Evolutionary conservation across 1,140 invertebrate species (phyloP), one percentile per base, ranked within the genome.

Genomic region (Hycleus cichorii): DNA sequence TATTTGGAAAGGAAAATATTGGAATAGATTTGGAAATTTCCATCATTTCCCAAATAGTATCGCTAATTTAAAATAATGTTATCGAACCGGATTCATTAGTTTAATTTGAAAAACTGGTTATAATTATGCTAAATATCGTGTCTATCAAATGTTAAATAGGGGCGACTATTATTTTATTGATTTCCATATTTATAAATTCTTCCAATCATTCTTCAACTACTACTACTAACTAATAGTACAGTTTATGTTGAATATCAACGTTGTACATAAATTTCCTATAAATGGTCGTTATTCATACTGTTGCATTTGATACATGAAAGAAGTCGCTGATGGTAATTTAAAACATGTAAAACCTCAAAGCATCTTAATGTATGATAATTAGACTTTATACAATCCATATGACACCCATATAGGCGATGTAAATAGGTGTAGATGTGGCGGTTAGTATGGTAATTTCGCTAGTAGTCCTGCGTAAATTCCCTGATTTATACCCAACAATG

Each of bases 361-460:
- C 49, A 49, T 53, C 57, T 39, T 59, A 59, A 62, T 56, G 60
- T 55, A 59, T 63, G 57, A 39, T 63, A 59, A 63, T 59, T 63
- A 59, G 47, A 59, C 49, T 63, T 32, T 59, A 59, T 63, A 63
- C 39, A 63, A 63, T 57, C 57, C 9, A 43, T 48, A 44, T 46
- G 53, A 57, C 57, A 63, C 61, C 61, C 61, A 63, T 63, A 53
- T 50, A 39, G 47, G 39, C 48, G 55, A 59, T 62, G 60, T 62
- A 62, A 62, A 62, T 62, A 62, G 57, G 60, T 62, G 60, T 62
- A 59, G 60, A 63, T 63, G 61, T 59, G 40, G 58, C 58, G 58
- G 62, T 64, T 57, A 64, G 62, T 60, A 64, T 64, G 58, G 57
- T 64, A 64, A 64, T 60, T 7, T 54, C 58, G 55, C 62, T 58